Base-by-base conservation (phyloP, 1,140 invertebrate species). In the Cotesia glomerata region DNA sequence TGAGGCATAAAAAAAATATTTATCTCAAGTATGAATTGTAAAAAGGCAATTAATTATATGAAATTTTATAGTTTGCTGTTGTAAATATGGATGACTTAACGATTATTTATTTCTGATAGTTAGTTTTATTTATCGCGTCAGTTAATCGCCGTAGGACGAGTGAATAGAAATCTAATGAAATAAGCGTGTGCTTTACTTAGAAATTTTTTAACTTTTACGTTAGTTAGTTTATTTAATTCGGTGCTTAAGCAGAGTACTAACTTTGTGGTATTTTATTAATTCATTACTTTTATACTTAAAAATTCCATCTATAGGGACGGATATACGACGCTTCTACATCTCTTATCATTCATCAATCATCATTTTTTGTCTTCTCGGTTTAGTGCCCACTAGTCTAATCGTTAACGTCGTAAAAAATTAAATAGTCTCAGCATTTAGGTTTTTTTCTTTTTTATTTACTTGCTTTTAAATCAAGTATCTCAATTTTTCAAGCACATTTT, bases 161-260 rank as follows among this genome's bases (percentile, higher is more conserved):
- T 79, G 80, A 80, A 79, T 82, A 84, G 78, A 85, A 83, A 84
- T 81, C 81, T 77, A 83, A 85, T 82, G 80, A 80, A 79, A 84
- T 85, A 83, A 85, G 84, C 84, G 82, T 86, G 83, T 81, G 81
- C 84, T 84, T 69, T 45, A 49, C 80, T 85, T 84, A 82, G 77
- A 85, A 78, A 75, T 81, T 81, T 76, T 67, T 5, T 11, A 2
- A 14, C 34, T 64, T 45, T 68, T 75, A 63, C 64, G 54, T 63
- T 45, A 68, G 61, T n/a, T 65, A 59, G 36, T 68, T 72, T 70
- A 35, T 67, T 77, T 78, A 71, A 78, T 67, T 74, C 78, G 82
- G 78, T 78, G 74, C 79, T 83, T 80, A 84, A 83, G 80, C 78
- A 81, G 83, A 84, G 82, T 84, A 83, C 82, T 82, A 81, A 83